phyloP scores from a whole-genome alignment of 2,888 invertebrate genomes.

The Rhabditoides inermis region DNA sequence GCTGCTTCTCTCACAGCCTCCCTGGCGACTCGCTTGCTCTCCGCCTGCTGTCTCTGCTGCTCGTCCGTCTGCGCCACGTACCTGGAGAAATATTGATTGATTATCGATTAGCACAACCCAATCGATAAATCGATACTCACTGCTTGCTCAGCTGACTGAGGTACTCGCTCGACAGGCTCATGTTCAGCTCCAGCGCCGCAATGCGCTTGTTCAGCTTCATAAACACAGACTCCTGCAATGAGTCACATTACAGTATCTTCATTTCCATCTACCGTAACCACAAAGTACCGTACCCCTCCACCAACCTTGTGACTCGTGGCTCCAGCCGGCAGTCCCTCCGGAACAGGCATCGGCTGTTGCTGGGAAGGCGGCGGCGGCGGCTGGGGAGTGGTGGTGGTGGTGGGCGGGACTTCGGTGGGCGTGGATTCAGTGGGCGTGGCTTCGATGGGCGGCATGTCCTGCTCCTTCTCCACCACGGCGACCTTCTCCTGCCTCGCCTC shows the following conservation, averaged over 20 bases:
- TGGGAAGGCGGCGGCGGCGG: slow-evolving; percentile 9
- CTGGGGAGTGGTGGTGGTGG: neutral
- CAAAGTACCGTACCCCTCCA: neutral
- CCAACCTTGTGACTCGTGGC: slow-evolving; percentile 63
- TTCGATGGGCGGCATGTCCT: slow-evolving; percentile 1
- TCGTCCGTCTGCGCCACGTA: too few species aligned
- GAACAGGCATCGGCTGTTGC: neutral
- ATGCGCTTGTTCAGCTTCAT: slow-evolving; percentile 87
- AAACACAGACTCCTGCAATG: slow-evolving; percentile 96
- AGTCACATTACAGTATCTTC: too few species aligned
- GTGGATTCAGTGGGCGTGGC: too few species aligned
- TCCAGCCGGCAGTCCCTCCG: slow-evolving; percentile 11
- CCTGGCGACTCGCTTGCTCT: neutral
- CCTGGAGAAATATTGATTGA: too few species aligned
- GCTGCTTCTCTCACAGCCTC: neutral
- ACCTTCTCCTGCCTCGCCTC: neutral
- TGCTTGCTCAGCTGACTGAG: slow-evolving; percentile 78
- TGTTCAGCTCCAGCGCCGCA: slow-evolving; percentile 76
- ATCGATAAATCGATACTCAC: slow-evolving; percentile 15
- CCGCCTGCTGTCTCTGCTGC: too few species aligned
- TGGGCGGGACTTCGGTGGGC: slow-evolving; percentile 1
- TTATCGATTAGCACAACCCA: neutral
- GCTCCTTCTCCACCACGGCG: neutral
- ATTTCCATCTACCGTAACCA: too few species aligned
- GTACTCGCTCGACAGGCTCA: slow-evolving; percentile 91